Base-by-base conservation (phyloP, 2,888 invertebrate genomes). In the Lepetodrilus schrolli region DNA sequence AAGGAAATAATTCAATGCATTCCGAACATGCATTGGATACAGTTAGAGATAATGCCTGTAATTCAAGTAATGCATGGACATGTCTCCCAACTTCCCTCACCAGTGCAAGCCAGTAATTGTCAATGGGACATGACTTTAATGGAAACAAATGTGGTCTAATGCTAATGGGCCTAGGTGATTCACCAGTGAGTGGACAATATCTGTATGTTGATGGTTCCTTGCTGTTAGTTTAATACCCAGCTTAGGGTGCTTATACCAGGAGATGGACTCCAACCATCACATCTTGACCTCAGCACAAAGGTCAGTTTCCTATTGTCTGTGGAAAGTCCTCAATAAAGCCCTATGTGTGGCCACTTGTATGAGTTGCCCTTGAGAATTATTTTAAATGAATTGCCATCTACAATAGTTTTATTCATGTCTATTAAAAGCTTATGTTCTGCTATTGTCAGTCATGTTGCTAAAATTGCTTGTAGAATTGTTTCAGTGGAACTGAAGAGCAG, bases 71-170 rank as follows among this genome's bases (percentile, higher is more conserved):
- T n/a, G n/a, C n/a, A n/a, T n/a, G n/a, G n/a, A n/a, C n/a, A n/a
- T n/a, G n/a, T 17, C 13, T 43, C 43, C 43, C 13, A 43, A 43
- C 43, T 17, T 43, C n/a, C n/a, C 43, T 17, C 43, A 43, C 43
- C 8, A 8, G n/a, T 58, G 58, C 17, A 23, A 58, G 26, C 58
- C 58, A n/a, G 26, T 58, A 30, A 58, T 30, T 23, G 58, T 34
- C 23, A n/a, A 17, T 58, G 26, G 58, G 34, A 58, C 58, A 58
- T 30, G 23, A 34, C 58, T n/a, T 48, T 58, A 58, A 58, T 58
- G 58, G 34, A 58, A 58, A 58, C 34, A 58, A 58, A 58, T 58
- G 58, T 58, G 30, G 34, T 17, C 58, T 58, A 30, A 58, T 58
- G 23, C 13, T 58, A 58, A 58, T 58, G 34, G 48, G n/a, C n/a